A percentile compares a stretch with the other conserved stretches of the same genome.
phyloP scores from a whole-genome alignment of 2,888 invertebrate species.

The Rotaria magnacalcarata region DNA sequence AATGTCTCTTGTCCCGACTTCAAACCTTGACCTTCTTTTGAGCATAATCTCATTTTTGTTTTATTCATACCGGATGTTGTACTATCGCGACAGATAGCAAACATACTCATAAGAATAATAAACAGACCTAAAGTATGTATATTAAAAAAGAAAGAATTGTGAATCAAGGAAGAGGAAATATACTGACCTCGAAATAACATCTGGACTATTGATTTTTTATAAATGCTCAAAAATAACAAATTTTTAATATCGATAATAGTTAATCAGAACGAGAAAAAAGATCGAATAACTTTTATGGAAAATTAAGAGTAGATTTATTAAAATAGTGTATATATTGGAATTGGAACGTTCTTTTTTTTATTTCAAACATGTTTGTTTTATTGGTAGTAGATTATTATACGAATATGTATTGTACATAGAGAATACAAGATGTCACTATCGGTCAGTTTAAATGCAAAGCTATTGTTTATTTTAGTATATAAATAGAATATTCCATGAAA shows the following conservation, averaged over 20 bases:
- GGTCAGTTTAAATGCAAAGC: neutral
- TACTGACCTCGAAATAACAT: neutral
- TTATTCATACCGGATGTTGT: neutral
- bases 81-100: neutral
- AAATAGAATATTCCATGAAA: too few species aligned
- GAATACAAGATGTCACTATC: neutral
- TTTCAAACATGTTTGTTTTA: neutral
- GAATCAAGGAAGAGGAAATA: neutral
- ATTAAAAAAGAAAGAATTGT: neutral
- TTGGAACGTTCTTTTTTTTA: too few species aligned
- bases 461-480: too few species aligned
- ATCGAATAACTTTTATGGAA: too few species aligned
- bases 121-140: neutral
- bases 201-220: neutral
- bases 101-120: neutral
- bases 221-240: too few species aligned
- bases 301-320: too few species aligned
- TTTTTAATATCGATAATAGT: too few species aligned
- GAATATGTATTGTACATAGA: neutral
- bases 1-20: slow-evolving; percentile 4
- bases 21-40: slow-evolving; percentile 7
- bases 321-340: too few species aligned
- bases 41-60: neutral
- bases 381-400: neutral
- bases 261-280: neutral